A percentile compares a stretch with the other conserved stretches of the same genome.
Evolutionary conservation across 2,797 vertebrate genomes (phyloP).

Genomic region (Diglossa cyanea): DNA sequence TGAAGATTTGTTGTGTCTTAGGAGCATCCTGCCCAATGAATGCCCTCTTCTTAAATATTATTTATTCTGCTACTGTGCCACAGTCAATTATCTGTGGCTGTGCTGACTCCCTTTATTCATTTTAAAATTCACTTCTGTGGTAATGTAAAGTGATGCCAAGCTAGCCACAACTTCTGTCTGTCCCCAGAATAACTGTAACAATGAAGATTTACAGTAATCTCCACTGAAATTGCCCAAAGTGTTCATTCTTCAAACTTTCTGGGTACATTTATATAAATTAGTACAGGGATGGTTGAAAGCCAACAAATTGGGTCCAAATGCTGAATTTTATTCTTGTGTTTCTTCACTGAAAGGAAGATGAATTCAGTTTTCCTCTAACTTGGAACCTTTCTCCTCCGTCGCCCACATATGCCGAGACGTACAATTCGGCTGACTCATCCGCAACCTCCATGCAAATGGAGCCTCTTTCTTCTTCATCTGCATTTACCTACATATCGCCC

Average conservation of each 20-base stretch:
- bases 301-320: neutral
- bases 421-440: no score
- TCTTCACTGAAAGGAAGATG: neutral
- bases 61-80: neutral
- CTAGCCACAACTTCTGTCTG: neutral
- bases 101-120: neutral
- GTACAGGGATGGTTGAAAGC: neutral
- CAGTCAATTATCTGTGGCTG: neutral
- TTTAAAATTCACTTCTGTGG: neutral
- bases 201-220: neutral
- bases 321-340: neutral
- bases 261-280: neutral
- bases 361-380: neutral
- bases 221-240: conserved; percentile 3
- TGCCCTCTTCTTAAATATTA: neutral
- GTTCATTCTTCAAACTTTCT: neutral
- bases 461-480: no score
- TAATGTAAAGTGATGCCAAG: conserved; percentile 15
- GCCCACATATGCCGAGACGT: no score
- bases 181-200: neutral
- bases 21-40: neutral
- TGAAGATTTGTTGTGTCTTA: neutral
- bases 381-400: no score
- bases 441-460: no score
- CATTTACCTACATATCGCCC: no score